phyloP scores from a whole-genome alignment of 2,888 invertebrate species.

The Nymphalis polychloros region DNA sequence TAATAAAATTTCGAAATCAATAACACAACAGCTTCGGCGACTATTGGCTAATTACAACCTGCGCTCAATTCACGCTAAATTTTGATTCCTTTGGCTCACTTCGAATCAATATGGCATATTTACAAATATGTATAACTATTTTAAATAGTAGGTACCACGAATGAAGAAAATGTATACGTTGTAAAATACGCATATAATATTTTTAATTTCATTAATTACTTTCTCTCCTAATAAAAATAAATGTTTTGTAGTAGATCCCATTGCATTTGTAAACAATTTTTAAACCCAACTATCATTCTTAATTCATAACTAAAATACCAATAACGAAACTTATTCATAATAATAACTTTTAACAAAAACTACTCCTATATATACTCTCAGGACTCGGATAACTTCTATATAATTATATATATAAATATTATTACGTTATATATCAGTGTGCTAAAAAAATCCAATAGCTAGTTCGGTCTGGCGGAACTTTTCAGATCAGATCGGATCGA shows the following conservation, averaged over 20 bases:
- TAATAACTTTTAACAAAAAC: conserved; percentile 18
- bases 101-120: conserved; percentile 43
- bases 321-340: conserved; percentile 22
- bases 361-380: conserved; percentile 13
- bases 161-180: conserved; percentile 18
- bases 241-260: conserved; percentile 8
- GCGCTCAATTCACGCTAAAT: conserved; percentile 54
- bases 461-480: neutral
- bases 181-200: conserved; percentile 14
- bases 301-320: conserved; percentile 1
- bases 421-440: conserved; percentile 13
- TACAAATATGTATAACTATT: conserved; percentile 23
- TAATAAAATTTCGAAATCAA: conserved; percentile 72
- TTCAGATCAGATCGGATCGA: conserved; percentile 13
- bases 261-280: conserved; percentile 2
- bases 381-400: conserved; percentile 16
- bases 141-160: conserved; percentile 22
- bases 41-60: conserved; percentile 69
- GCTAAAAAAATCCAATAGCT: conserved; percentile 2
- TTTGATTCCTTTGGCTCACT: conserved; percentile 70
- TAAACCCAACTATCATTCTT: neutral
- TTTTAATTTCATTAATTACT: neutral
- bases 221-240: conserved; percentile 3
- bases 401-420: neutral
- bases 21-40: conserved; percentile 61